Base-by-base conservation (phyloP, 2,113 vertebrate genomes). In the Macroglossus sobrinus region DNA sequence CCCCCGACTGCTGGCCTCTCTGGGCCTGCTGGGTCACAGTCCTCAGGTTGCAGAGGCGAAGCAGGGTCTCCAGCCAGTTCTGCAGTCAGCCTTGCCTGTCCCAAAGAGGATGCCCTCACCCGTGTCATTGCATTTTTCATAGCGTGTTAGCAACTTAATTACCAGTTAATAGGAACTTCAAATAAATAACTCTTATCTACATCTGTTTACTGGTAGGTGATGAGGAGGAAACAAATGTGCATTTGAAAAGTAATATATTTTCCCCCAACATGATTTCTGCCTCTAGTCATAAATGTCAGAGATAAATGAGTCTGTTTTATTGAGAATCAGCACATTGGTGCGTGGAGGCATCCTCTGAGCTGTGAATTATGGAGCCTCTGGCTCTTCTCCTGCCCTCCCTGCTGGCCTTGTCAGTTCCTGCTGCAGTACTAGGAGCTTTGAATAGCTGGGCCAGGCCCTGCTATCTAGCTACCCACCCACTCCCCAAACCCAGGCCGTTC, bases 321-420 rank as follows among this genome's bases (percentile, higher is more conserved):
- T 38, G 82, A 53, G 92, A 84, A 68, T 90, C 80, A 35, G 84
- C 68, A 21, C 35, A 5, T 0, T 19, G 30, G 38, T 72, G 14
- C 68, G 7, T 89, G 85, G n/a, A 68, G 75, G 59, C 40, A 10
- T 45, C 89, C 79, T 50, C 66, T 33, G 33, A 66, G 45, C 66
- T 0, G 0, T 80, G 91, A 71, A 75, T 97, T 64, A 35, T 0
- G 16, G 30, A 75, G 30, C 47, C 47, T 26, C 55, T 1, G 11
- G 19, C 7, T 2, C 28, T 3, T 2, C 0, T 3, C 15, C n/a
- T 47, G 3, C n/a, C 26, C 53, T 4, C n/a, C 13, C 0, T 0
- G n/a, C 43, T 35, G 1, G 4, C 2, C 7, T 16, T 22, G 33
- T 33, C 7, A 0, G 71, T 8, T 0, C 26, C 88, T 43, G 61